phyloP scores from a whole-genome alignment of 2,797 vertebrate species.

The Labroides dimidiatus region DNA sequence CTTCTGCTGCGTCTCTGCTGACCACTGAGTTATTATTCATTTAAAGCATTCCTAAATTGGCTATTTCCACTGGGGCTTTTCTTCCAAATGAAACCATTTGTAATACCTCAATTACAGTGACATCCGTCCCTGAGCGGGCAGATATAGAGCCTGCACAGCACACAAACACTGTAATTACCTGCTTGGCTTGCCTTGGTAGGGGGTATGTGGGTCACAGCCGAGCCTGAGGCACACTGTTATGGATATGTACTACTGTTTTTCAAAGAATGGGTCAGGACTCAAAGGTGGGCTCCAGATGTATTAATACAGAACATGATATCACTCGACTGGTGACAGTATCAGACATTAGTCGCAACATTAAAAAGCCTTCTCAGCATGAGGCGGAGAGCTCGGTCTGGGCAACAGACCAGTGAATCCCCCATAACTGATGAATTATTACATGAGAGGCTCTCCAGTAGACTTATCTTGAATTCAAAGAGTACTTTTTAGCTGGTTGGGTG shows the following conservation, averaged over 20 bases:
- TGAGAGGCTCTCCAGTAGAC: conserved; percentile 32
- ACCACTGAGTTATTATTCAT: conserved; percentile 14
- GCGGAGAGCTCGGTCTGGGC: conserved; percentile 35
- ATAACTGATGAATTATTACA: conserved; percentile 58
- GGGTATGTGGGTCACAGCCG: conserved; percentile 60
- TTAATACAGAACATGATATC: conserved; percentile 45
- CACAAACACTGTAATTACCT: conserved; percentile 69
- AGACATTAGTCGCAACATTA: conserved; percentile 28
- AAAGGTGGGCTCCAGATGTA: conserved; percentile 45
- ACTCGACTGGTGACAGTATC: conserved; percentile 43
- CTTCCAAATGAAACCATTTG: conserved; percentile 59
- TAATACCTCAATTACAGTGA: conserved; percentile 67
- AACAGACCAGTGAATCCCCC: conserved; percentile 43
- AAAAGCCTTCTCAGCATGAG: conserved; percentile 26
- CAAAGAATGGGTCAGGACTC: conserved; percentile 50
- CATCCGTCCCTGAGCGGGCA: conserved; percentile 47
- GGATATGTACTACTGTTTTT: conserved; percentile 49
- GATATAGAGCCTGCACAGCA: conserved; percentile 46
- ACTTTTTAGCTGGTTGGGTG: conserved; percentile 19
- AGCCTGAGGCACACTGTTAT: conserved; percentile 49
- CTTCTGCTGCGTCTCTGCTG: background rate
- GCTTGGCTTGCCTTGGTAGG: conserved; percentile 56
- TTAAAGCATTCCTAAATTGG: conserved; percentile 37
- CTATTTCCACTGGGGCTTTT: conserved; percentile 48
- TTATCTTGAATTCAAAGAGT: conserved; percentile 28